Evolutionary conservation across 2,113 vertebrate genomes (phyloP).

Genomic region (Cervus canadensis): DNA sequence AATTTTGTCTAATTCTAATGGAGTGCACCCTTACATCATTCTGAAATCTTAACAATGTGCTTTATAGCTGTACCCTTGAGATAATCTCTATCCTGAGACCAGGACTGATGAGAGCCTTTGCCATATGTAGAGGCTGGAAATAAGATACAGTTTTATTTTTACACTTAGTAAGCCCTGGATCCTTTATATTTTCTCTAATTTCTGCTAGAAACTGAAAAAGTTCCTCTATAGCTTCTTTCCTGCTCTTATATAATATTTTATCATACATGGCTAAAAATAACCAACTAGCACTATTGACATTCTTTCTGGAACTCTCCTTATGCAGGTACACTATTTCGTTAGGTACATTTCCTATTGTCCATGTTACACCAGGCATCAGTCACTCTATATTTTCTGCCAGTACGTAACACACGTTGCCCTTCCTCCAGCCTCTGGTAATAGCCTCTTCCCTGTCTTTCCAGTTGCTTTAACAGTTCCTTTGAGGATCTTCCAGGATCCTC

Average conservation of each 20-base stretch:
- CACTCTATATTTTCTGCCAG: background rate
- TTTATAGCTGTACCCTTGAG: background rate
- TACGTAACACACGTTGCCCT: background rate
- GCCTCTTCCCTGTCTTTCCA: background rate
- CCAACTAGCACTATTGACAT: background rate
- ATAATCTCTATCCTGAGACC: background rate
- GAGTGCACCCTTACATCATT: background rate
- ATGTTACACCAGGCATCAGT: background rate
- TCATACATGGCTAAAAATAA: background rate
- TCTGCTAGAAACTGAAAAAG: background rate
- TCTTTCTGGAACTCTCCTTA: background rate
- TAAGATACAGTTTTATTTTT: background rate
- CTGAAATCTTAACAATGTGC: background rate
- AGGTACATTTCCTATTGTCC: background rate
- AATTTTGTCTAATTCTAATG: background rate
- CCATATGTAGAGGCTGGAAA: background rate
- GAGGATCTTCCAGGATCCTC: background rate
- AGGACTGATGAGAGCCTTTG: background rate
- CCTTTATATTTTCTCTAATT: background rate
- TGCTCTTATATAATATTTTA: background rate
- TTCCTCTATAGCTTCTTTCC: background rate
- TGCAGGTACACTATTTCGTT: background rate
- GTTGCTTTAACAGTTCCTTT: background rate
- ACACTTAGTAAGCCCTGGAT: background rate
- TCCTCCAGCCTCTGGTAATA: background rate